Base-by-base conservation (phyloP, 2,113 vertebrate genomes). In the Notothenia rossii region DNA sequence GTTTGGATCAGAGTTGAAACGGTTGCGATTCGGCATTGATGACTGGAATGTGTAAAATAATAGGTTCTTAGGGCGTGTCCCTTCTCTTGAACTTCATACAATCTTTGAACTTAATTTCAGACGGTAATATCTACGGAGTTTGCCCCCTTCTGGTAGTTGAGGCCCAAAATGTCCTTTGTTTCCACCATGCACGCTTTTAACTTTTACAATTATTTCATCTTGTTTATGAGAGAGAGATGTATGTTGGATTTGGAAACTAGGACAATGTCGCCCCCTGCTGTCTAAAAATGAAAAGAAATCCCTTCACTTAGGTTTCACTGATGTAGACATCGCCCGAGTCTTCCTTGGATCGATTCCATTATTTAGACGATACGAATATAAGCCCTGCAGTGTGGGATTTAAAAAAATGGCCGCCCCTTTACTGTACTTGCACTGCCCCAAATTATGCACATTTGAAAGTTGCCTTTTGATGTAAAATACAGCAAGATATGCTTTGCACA, bases 401-500 rank as follows among this genome's bases (percentile, higher is more conserved):
- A 65, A 62, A 76, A 76, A 70, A 81, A 75, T 67, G 0, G 85
- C 55, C 71, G 85, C 55, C 71, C 87, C 77, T 46, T 71, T 63
- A 60, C 76, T 56, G n/a, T 84, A 89, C 66, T 85, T 89, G 89
- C 90, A 91, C 91, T 90, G 72, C 73, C 87, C 86, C 77, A 56
- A 80, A 88, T 89, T 88, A 94, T 84, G 89, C 85, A 72, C 18
- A n/a, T 13, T 68, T 88, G 74, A 84, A 69, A 71, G 80, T 90
- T 92, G 90, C 88, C 88, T 91, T 40, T 83, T 86, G 56, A 87
- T 88, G 70, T 83, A 86, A 88, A 85, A 61, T 75, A 84, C 50
- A 70, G 93, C 84, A 90, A 81, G 89, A 94, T 93, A 95, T 95
- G 96, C 95, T 95, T 93, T 92, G 72, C 86, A 90, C 79, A 87